These are phyloP conservation scores for Rhineura floridana DNA, from an alignment of 2,113 vertebrate species.

Conservation along the genomic window DNA sequence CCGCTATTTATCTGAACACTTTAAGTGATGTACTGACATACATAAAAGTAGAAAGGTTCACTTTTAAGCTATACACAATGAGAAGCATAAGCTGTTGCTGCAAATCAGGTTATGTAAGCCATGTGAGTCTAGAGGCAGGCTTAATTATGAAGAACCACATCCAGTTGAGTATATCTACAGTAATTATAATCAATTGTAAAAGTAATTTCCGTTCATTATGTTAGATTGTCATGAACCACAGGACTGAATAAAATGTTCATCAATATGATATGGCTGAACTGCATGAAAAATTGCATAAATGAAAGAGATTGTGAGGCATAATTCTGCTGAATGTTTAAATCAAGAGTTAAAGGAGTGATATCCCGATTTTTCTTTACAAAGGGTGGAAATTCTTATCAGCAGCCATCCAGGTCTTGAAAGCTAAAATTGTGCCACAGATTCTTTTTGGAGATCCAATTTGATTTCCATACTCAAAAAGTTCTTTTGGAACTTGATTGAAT, in stretches of 20 bases:
- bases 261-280: not conserved
- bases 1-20: not conserved
- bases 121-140: slow-evolving; percentile 18
- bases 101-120: slow-evolving; percentile 28
- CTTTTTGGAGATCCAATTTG: too few relatives aligned
- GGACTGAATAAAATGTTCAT: slow-evolving; percentile 35
- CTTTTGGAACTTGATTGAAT: too few relatives aligned
- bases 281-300: not conserved
- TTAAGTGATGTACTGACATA: not conserved
- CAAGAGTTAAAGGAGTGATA: not conserved
- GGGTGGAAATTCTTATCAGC: too few relatives aligned
- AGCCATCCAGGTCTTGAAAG: too few relatives aligned
- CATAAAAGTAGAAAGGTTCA: not conserved
- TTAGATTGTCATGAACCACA: slow-evolving; percentile 27
- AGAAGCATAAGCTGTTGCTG: not conserved
- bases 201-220: slow-evolving; percentile 36
- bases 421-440: too few relatives aligned
- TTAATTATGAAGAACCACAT: slow-evolving; percentile 35
- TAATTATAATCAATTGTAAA: slow-evolving; percentile 55
- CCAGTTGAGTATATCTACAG: slow-evolving; percentile 31
- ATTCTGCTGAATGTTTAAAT: not conserved
- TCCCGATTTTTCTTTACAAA: too few relatives aligned
- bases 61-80: not conserved
- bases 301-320: not conserved
- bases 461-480: too few relatives aligned